phyloP scores from a whole-genome alignment of 2,797 vertebrate genomes.

The Acipenser ruthenus region DNA sequence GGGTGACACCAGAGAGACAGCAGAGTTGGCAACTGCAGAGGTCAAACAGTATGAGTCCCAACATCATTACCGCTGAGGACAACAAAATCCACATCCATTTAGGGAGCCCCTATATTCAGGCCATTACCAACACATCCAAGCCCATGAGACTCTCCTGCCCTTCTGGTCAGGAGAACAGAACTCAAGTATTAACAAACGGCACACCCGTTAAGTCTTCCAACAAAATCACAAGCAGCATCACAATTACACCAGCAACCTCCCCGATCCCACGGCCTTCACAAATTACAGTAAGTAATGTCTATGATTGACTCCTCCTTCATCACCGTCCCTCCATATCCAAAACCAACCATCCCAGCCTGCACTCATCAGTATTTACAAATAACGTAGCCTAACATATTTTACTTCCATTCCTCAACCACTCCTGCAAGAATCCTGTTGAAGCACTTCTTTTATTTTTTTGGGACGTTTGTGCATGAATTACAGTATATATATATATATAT shows the following conservation, averaged over 20 bases:
- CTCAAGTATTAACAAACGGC: constrained; percentile 69
- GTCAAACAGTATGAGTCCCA: constrained; percentile 84
- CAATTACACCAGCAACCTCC: constrained; percentile 87
- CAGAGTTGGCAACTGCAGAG: constrained; percentile 85
- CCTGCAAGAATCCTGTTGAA: constrained; percentile 47
- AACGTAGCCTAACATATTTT: constrained; percentile 44
- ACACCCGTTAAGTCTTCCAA: constrained; percentile 68
- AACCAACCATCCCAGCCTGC: constrained; percentile 40
- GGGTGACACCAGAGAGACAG: constrained; percentile 83
- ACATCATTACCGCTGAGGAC: constrained; percentile 94
- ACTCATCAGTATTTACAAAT: constrained; percentile 50
- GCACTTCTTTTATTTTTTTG: constrained; percentile 51
- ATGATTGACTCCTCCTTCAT: constrained; percentile 66
- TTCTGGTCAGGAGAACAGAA: constrained; percentile 73
- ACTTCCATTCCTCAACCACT: constrained; percentile 32
- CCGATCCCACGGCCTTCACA: constrained; percentile 87
- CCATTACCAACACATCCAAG: constrained; percentile 59
- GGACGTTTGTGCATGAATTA: constrained; percentile 72
- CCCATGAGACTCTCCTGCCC: constrained; percentile 60
- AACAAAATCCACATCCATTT: constrained; percentile 98
- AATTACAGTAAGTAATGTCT: constrained; percentile 97
- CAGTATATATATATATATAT: constrained; percentile 6
- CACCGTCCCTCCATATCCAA: constrained; percentile 41
- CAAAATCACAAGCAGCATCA: constrained; percentile 97
- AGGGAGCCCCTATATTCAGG: constrained; percentile 82